These are phyloP conservation scores for Caradrina clavipalpis DNA, from an alignment of 2,888 invertebrate species.

Conservation along the genomic window DNA sequence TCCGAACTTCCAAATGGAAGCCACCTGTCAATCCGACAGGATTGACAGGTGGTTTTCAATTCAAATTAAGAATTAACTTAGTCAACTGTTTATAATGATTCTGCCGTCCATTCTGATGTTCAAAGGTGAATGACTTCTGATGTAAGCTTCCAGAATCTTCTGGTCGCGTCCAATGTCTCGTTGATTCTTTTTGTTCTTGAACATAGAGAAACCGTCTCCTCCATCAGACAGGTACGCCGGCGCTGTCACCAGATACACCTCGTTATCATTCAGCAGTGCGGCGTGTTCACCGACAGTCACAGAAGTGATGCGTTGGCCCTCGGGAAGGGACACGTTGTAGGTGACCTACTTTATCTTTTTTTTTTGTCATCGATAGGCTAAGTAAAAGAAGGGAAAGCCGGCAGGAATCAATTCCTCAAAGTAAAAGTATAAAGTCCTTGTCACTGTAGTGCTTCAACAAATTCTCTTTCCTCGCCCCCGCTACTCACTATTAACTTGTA, in stretches of 20 bases:
- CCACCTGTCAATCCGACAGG: too few species aligned
- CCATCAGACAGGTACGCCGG: conserved; percentile 92
- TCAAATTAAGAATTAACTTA: conserved; percentile 20
- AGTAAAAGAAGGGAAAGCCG: too few species aligned
- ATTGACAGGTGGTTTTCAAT: too few species aligned
- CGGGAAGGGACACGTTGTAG: conserved; percentile 91
- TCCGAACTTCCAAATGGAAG: too few species aligned
- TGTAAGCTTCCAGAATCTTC: conserved; percentile 86
- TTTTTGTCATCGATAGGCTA: too few species aligned
- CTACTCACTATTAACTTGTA: conserved; percentile 23
- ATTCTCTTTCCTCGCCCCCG: not conserved
- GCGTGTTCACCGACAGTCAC: conserved; percentile 85
- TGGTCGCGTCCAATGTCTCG: conserved; percentile 89
- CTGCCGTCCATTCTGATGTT: conserved; percentile 88
- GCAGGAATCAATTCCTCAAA: too few species aligned
- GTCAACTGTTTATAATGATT: conserved; percentile 79
- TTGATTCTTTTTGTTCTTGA: conserved; percentile 85
- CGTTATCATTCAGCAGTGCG: conserved; percentile 87
- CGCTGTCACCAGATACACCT: conserved; percentile 91
- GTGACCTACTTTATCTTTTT: conserved; percentile 33
- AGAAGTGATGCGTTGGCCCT: conserved; percentile 91
- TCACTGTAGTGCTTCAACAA: too few species aligned
- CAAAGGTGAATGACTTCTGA: conserved; percentile 90
- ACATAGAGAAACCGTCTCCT: conserved; percentile 92
- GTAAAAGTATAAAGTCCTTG: too few species aligned